These are phyloP conservation scores for Corynorhinus townsendii DNA, from an alignment of 2,113 vertebrate species.

Conservation along the genomic window DNA sequence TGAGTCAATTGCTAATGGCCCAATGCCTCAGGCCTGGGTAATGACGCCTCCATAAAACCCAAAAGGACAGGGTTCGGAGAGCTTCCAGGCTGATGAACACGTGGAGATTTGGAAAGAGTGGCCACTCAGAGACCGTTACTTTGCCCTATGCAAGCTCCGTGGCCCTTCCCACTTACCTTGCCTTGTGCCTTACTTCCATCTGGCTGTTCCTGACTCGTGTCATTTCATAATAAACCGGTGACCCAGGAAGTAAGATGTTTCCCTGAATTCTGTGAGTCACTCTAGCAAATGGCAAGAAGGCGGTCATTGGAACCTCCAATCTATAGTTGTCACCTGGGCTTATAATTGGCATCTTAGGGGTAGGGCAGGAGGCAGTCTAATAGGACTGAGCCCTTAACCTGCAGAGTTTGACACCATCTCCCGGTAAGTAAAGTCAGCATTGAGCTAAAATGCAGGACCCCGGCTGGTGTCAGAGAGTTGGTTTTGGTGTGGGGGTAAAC, in stretches of 20 bases:
- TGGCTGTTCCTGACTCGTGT: not conserved
- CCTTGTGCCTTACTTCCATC: not conserved
- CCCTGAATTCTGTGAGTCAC: not conserved
- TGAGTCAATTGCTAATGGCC: not conserved
- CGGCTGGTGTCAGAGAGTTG: not conserved
- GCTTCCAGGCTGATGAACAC: not conserved
- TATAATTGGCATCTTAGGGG: not conserved
- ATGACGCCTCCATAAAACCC: not conserved
- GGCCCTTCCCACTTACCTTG: not conserved
- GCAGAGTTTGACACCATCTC: not conserved
- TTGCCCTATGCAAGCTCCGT: not conserved
- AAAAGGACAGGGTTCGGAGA: not conserved
- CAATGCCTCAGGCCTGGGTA: not conserved
- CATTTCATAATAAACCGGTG: not conserved
- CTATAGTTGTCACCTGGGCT: not conserved
- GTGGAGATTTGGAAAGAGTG: not conserved
- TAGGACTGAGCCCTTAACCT: not conserved
- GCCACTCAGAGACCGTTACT: not conserved
- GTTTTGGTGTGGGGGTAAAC: not conserved
- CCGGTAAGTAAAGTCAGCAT: not conserved
- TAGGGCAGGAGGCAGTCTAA: rapidly evolving
- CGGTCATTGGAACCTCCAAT: not conserved
- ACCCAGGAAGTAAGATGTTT: not conserved
- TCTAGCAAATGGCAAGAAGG: not conserved
- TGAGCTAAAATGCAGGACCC: not conserved